Conservation (phyloP, 2,888 invertebrate species). For the Amorpha juglandis region DNA sequence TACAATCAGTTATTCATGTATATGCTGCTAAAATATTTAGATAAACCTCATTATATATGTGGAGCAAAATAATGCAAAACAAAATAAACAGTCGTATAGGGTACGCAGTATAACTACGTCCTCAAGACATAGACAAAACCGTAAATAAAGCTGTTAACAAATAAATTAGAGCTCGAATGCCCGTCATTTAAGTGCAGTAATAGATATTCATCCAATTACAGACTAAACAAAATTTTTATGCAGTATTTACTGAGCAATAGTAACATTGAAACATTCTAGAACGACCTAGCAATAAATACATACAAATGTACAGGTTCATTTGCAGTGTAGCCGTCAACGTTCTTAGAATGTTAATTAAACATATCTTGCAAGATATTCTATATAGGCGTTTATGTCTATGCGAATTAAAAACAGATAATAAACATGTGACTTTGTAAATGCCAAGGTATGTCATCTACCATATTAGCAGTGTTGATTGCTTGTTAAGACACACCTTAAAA, state of each 20-base stretch:
- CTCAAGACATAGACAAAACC: too few species aligned
- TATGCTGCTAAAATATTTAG: constrained; percentile 1
- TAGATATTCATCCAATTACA: too few species aligned
- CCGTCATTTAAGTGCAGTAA: too few species aligned
- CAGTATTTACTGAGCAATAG: neutral
- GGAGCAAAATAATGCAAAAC: neutral
- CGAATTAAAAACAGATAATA: neutral
- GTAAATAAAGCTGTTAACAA: too few species aligned
- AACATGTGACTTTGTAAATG: neutral
- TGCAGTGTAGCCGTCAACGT: neutral
- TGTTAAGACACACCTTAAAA: neutral
- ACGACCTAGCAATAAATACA: constrained; percentile 20
- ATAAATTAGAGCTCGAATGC: too few species aligned
- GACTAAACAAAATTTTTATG: neutral
- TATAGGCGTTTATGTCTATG: neutral
- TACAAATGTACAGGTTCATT: neutral
- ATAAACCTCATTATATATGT: neutral
- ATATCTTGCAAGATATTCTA: neutral
- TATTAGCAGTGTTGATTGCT: neutral
- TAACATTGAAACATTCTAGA: constrained; percentile 6
- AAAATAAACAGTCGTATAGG: neutral
- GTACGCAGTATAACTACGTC: too few species aligned
- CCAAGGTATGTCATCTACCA: neutral
- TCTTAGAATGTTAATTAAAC: constrained; percentile 2
- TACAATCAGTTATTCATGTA: constrained; percentile 19